Percentiles rank a stretch among this genome's conserved stretches.
These are phyloP conservation scores for Podocnemis expansa DNA, from an alignment of 2,113 vertebrate genomes.

Conservation along the genomic window DNA sequence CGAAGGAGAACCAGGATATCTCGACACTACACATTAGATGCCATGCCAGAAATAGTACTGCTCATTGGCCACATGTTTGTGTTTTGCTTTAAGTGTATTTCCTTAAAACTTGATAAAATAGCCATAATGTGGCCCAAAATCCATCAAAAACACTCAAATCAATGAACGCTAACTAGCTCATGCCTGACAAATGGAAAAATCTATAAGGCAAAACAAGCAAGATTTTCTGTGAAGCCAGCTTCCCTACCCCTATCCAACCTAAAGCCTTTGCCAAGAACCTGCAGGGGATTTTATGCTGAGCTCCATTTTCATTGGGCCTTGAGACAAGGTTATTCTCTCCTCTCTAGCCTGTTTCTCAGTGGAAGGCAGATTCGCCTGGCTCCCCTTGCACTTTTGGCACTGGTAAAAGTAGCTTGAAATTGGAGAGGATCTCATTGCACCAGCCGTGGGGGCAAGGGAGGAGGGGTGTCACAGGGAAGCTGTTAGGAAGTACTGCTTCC, in stretches of 20 bases:
- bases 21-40: not conserved
- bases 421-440: not conserved
- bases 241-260: not conserved
- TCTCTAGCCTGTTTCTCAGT: not conserved
- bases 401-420: not conserved
- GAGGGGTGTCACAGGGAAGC: no score
- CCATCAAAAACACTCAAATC: not conserved
- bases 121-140: accelerated
- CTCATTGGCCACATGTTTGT: not conserved
- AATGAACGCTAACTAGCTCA: accelerated
- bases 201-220: not conserved
- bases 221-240: accelerated
- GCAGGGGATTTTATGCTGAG: not conserved
- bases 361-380: not conserved
- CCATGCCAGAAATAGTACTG: not conserved
- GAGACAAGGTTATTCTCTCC: not conserved
- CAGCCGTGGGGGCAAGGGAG: not conserved
- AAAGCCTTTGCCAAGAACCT: not conserved
- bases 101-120: accelerated
- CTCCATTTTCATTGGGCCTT: not conserved
- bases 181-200: accelerated
- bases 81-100: not conserved
- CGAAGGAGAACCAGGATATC: not conserved
- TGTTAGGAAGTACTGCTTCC: not conserved
- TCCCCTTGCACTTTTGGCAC: not conserved